Base-by-base conservation (phyloP, 2,113 vertebrate species). In the Hypomesus transpacificus region DNA sequence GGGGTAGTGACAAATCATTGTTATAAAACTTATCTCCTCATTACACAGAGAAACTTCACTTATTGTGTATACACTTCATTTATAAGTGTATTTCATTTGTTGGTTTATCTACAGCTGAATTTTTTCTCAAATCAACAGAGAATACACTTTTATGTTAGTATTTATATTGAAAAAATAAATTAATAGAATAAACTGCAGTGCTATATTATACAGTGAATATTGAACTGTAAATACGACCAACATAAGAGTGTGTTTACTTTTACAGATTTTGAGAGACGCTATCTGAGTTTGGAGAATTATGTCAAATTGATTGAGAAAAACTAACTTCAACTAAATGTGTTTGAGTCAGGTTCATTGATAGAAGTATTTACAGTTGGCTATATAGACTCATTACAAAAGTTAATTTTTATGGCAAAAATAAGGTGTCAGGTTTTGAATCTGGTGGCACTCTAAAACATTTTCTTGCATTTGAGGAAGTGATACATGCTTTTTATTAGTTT, bases 181-280 rank as follows among this genome's bases (percentile, higher is more conserved):
- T 6, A 24, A 18, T 61, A 21, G 59, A 61, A 22, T 60, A 61
- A 61, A 61, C 26, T 61, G n/a, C 59, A 61, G 59, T 22, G 20
- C 59, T 61, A 26, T 4, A 61, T 61, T 61, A 61, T 61, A 18
- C 59, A 61, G 59, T 61, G 59, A 20, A 61, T 61, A 24, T 61
- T 61, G 59, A 61, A 21, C 59, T 34, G 4, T 34, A n/a, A n/a
- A n/a, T 61, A 26, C 4, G 2, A n/a, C 54, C 54, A 61, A 61
- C 59, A 61, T 22, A 61, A 21, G 20, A 61, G 59, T 61, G 59
- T 65, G 31, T 62, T 65, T 65, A 65, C 31, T 65, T 65, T 65
- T n/a, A n/a, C n/a, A n/a, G n/a, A n/a, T 65, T 65, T 34, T 65
- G 28, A 65, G 17, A 34, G 26, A 31, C 46, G 63, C 28, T 65